These are phyloP conservation scores for Molanna angustata DNA, from an alignment of 2,888 invertebrate genomes.

Conservation along the genomic window DNA sequence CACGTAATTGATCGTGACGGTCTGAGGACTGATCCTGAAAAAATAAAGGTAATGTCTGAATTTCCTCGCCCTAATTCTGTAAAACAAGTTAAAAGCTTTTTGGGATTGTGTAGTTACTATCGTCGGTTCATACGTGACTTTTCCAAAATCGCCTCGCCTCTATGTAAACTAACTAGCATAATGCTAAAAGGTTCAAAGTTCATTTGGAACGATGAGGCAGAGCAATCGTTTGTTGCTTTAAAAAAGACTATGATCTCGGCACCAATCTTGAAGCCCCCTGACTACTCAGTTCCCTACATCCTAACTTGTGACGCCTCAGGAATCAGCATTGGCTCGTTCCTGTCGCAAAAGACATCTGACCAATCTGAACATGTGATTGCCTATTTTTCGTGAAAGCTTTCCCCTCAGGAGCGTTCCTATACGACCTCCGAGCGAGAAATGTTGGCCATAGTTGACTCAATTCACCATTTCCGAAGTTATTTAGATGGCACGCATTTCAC, in stretches of 20 bases:
- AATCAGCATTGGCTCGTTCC: conserved; percentile 2
- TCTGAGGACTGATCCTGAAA: too few relatives aligned
- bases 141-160: background rate
- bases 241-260: background rate
- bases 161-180: background rate
- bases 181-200: background rate
- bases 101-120: background rate
- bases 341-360: background rate
- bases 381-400: background rate
- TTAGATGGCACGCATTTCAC: too few relatives aligned
- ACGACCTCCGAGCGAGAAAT: background rate
- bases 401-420: background rate
- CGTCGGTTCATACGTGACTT: background rate
- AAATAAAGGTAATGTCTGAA: too few relatives aligned
- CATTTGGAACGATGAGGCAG: background rate
- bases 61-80: too few relatives aligned
- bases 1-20: too few relatives aligned
- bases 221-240: background rate
- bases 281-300: background rate
- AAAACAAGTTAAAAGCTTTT: too few relatives aligned
- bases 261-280: background rate
- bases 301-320: conserved; percentile 2
- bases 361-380: background rate
- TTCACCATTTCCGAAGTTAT: background rate
- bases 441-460: background rate